Conservation (phyloP, 2,797 vertebrate genomes). For the Sarcoramphus papa region DNA sequence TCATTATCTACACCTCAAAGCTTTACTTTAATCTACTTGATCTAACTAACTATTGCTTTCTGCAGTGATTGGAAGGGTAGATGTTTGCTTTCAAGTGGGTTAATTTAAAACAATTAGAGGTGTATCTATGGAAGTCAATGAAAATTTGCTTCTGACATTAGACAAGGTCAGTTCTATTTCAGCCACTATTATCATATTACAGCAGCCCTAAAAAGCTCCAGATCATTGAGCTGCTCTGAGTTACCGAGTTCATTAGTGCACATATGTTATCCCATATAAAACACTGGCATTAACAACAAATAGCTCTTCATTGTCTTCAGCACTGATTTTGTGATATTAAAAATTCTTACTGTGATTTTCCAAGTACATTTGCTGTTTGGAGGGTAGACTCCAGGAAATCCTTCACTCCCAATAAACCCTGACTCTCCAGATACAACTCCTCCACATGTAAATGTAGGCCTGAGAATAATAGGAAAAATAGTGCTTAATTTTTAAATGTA, state of each 20-base stretch:
- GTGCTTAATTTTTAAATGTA: background rate
- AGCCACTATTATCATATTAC: background rate
- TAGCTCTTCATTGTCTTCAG: background rate
- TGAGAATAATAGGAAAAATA: constrained; percentile 51
- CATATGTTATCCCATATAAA: background rate
- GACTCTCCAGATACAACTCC: constrained; percentile 90
- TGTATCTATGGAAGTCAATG: background rate
- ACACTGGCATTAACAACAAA: background rate
- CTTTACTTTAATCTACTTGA: background rate
- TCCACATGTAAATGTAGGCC: constrained; percentile 89
- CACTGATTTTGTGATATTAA: constrained; percentile 14
- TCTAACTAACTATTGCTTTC: background rate
- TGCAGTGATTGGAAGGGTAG: background rate
- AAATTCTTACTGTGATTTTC: constrained; percentile 93
- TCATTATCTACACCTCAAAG: background rate
- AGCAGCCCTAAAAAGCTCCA: background rate
- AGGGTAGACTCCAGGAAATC: constrained; percentile 97
- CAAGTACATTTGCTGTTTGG: constrained; percentile 98
- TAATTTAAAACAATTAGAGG: background rate
- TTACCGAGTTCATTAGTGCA: background rate
- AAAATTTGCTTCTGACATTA: background rate
- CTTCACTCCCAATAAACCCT: constrained; percentile 95
- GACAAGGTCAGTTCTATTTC: background rate
- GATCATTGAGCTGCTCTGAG: background rate
- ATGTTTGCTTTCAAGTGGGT: background rate